Evolutionary conservation across 2,113 vertebrate species (phyloP).

Genomic region (Sterrhoptilus dennistouni): DNA sequence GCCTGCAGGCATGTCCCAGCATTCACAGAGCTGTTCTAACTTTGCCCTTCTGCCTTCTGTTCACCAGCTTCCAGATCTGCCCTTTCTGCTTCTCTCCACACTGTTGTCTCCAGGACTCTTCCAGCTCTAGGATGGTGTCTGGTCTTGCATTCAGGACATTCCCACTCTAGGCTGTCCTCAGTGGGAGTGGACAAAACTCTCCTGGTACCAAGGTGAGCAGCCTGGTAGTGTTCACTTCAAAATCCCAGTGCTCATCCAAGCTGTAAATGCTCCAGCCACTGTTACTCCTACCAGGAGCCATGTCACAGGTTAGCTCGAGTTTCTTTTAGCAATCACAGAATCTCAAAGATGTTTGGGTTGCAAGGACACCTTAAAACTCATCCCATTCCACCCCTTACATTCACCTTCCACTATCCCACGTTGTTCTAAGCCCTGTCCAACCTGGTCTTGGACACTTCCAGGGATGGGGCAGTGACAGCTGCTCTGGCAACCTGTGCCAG

Average conservation of each 20-base stretch:
- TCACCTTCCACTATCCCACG: background rate
- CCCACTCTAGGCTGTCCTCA: background rate
- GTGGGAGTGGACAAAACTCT: background rate
- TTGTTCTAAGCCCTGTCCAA: background rate
- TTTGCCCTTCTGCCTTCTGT: constrained; percentile 50
- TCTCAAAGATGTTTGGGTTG: background rate
- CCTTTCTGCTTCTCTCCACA: background rate
- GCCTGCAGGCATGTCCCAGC: constrained; percentile 2
- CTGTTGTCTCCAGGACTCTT: background rate
- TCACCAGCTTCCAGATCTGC: background rate
- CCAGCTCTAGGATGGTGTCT: background rate
- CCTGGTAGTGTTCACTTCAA: background rate
- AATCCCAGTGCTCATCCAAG: background rate
- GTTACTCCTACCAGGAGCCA: background rate
- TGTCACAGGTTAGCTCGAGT: accelerated
- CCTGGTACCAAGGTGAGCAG: background rate
- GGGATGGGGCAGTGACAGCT: background rate
- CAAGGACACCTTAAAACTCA: background rate
- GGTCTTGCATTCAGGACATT: background rate
- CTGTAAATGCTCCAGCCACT: background rate
- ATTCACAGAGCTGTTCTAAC: background rate
- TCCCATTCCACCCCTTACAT: accelerated
- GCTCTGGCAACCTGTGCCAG: background rate
- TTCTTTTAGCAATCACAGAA: background rate
- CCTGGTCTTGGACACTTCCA: background rate